phyloP scores from a whole-genome alignment of 2,797 vertebrate species.

The Danio aesculapii region DNA sequence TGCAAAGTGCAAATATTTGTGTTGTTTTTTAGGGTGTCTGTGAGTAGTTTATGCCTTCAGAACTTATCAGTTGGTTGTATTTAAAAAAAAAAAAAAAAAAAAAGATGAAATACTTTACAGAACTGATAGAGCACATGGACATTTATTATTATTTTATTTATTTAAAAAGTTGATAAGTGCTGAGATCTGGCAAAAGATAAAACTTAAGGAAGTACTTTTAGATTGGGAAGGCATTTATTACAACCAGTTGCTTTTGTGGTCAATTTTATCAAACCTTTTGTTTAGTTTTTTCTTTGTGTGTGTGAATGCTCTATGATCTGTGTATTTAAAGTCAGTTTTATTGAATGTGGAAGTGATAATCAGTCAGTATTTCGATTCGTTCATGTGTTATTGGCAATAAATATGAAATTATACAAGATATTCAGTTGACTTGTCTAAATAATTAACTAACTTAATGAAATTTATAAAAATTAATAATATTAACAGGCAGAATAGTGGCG shows the following conservation, averaged over 20 bases:
- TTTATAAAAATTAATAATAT: too few species aligned
- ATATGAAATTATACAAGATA: neutral
- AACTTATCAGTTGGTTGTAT: neutral
- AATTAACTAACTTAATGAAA: too few species aligned
- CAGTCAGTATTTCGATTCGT: neutral
- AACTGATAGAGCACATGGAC: neutral
- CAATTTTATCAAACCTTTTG: neutral
- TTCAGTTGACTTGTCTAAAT: neutral
- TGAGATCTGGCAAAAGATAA: neutral
- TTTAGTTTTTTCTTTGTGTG: neutral
- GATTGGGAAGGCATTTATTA: neutral
- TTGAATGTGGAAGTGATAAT: neutral
- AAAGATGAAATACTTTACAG: constrained; percentile 14
- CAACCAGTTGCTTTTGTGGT: neutral
- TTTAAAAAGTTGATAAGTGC: too few species aligned
- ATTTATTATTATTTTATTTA: neutral
- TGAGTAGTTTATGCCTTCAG: neutral
- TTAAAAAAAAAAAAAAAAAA: neutral
- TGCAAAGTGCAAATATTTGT: neutral
- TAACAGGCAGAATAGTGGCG: too few species aligned
- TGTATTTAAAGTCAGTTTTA: neutral
- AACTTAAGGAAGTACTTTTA: neutral
- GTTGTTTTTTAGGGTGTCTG: neutral
- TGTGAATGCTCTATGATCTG: too few species aligned
- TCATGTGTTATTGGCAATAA: neutral